Evolutionary conservation across 1,140 invertebrate species (phyloP), one percentile per base, ranked within the genome.

Genomic region (Onthophagus taurus): DNA sequence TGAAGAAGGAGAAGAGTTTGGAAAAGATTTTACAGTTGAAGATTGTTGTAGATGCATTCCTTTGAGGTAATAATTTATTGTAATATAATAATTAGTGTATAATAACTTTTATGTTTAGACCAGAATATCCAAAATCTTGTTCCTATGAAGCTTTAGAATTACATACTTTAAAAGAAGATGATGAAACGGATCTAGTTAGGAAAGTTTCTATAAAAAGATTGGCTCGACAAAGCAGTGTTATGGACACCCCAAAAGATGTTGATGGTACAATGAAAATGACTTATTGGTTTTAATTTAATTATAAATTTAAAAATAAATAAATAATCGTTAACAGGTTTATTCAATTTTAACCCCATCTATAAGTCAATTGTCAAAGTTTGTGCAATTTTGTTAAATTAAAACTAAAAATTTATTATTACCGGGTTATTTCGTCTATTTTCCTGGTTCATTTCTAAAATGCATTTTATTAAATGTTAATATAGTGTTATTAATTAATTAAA

Each of bases 1-100:
- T 1, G 83, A 88, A 64, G 87, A 91, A 61, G 87, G 86, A 3
- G 88, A 91, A 60, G 73, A 83, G 53, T 89, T 89, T 61, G 86
- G 85, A n/a, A 88, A 87, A 62, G 71, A 89, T 54, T 89, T 83
- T 78, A 76, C 75, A 1, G 72, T 77, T 26, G 69, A 73, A 11
- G 82, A 88, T 55, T 89, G 83, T 52, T 64, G 78, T 14, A 64
- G 70, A 35, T 87, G 85, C 55, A 69, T 77, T 12, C 75, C 78
- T 21, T 65, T 70, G 31, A 74, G 74, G 77, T 81, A 72, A 12
- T 3, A 17, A 4, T 41, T 26, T 7, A 26, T 13, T 24, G 4
- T 29, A 6, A 7, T 41, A 24, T 24, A 8, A 17, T 6, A 6
- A 17, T 19, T 37, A n/a, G 5, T 8, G 6, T 33, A 33, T 33